phyloP scores from a whole-genome alignment of 2,113 vertebrate species.

The Passer domesticus region DNA sequence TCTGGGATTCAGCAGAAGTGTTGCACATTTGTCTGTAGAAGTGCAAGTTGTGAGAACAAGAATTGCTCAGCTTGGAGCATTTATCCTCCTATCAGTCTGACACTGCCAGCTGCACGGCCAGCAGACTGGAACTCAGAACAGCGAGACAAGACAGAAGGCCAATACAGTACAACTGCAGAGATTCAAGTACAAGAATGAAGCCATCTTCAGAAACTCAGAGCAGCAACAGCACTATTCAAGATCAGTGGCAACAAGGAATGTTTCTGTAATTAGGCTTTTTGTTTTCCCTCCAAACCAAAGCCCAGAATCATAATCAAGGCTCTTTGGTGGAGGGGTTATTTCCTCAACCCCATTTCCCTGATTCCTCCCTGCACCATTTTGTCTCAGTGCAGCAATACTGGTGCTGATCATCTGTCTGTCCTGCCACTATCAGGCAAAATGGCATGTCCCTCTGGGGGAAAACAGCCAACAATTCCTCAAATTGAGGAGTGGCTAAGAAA shows the following conservation, averaged over 20 bases:
- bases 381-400: background rate
- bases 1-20: background rate
- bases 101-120: background rate
- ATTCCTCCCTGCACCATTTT: background rate
- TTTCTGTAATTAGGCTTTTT: background rate
- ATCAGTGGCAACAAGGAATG: constrained; percentile 16
- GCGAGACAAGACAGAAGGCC: background rate
- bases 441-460: background rate
- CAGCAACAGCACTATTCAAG: constrained; percentile 11
- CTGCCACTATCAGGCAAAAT: background rate
- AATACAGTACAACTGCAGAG: constrained; percentile 40
- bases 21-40: background rate
- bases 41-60: background rate
- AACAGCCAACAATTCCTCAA: background rate
- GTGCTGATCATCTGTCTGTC: background rate
- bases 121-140: background rate
- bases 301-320: background rate
- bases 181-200: constrained; percentile 48
- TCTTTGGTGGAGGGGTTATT: background rate
- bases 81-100: background rate
- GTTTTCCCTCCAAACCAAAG: background rate
- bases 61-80: background rate
- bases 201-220: constrained; percentile 19
- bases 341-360: background rate
- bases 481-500: constrained; percentile 26